Conservation (phyloP, 2,113 vertebrate genomes). For the Tetrax tetrax region DNA sequence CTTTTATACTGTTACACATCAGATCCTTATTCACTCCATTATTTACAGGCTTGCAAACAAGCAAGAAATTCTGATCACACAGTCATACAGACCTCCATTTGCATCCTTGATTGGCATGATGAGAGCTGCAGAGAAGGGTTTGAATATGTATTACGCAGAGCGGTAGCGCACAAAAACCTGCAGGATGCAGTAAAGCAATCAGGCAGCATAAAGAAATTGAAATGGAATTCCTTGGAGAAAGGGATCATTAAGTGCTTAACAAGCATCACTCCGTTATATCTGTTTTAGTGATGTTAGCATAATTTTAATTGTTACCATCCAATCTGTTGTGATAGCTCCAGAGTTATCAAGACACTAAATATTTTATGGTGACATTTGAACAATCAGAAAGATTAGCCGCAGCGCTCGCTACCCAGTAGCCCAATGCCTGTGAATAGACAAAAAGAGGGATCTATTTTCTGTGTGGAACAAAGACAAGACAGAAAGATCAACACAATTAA, state of each 20-base stretch:
- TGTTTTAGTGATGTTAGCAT: slow-evolving; percentile 65
- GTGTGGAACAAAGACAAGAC: slow-evolving; percentile 55
- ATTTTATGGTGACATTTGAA: slow-evolving; percentile 69
- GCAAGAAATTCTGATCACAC: slow-evolving; percentile 72
- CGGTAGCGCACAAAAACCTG: slow-evolving; percentile 51
- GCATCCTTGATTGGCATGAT: slow-evolving; percentile 72
- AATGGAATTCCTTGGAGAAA: slow-evolving; percentile 71
- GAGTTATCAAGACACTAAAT: slow-evolving; percentile 69
- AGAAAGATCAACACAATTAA: slow-evolving; percentile 66
- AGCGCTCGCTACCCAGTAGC: slow-evolving; percentile 16
- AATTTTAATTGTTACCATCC: slow-evolving; percentile 69
- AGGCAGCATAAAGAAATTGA: slow-evolving; percentile 69
- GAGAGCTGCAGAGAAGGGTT: slow-evolving; percentile 31
- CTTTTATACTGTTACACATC: slow-evolving; percentile 56
- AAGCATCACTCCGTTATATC: slow-evolving; percentile 70
- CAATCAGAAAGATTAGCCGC: slow-evolving; percentile 45
- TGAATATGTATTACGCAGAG: slow-evolving; percentile 67
- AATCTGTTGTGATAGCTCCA: slow-evolving; percentile 70
- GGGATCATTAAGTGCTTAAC: slow-evolving; percentile 76
- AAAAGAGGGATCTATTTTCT: slow-evolving; percentile 40
- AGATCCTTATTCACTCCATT: slow-evolving; percentile 55
- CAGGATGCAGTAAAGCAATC: slow-evolving; percentile 67
- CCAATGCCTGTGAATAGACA: not conserved
- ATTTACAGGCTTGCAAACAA: slow-evolving; percentile 63
- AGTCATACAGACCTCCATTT: slow-evolving; percentile 67